phyloP scores from a whole-genome alignment of 2,113 vertebrate genomes.

The Tonatia bakeri region DNA sequence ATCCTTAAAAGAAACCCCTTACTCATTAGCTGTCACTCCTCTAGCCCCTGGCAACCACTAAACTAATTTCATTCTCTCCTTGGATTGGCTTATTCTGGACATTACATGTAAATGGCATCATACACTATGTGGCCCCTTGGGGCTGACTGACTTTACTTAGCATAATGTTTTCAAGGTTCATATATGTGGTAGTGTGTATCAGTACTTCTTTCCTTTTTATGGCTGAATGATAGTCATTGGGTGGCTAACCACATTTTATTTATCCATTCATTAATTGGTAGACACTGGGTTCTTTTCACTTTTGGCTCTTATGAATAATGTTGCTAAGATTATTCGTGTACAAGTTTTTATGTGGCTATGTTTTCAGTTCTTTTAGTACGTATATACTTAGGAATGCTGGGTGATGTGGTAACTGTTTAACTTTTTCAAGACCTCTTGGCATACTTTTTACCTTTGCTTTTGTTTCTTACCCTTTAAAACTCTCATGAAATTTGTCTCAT shows the following conservation, averaged over 20 bases:
- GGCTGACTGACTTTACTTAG: neutral
- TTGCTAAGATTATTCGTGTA: neutral
- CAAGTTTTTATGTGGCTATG: neutral
- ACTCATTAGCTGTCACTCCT: neutral
- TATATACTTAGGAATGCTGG: neutral
- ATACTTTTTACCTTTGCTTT: slow-evolving; percentile 43
- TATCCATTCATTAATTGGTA: neutral
- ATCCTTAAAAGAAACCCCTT: neutral
- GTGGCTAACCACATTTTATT: neutral
- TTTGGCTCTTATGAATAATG: neutral
- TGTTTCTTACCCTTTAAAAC: slow-evolving; percentile 30
- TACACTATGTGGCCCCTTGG: neutral
- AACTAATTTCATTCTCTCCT: neutral
- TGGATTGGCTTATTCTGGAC: neutral
- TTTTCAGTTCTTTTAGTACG: slow-evolving; percentile 2
- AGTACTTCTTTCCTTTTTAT: neutral
- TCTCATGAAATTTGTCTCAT: neutral
- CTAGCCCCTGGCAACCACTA: neutral
- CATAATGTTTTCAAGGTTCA: slow-evolving; percentile 19
- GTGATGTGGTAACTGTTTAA: neutral
- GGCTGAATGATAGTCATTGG: neutral
- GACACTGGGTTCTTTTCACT: neutral
- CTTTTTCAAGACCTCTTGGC: neutral
- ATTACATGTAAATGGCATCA: neutral
- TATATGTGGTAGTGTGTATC: neutral